Evolutionary conservation across 1,140 invertebrate genomes (phyloP), one percentile per base, ranked within the genome.

Genomic region (Nylanderia fulva): DNA sequence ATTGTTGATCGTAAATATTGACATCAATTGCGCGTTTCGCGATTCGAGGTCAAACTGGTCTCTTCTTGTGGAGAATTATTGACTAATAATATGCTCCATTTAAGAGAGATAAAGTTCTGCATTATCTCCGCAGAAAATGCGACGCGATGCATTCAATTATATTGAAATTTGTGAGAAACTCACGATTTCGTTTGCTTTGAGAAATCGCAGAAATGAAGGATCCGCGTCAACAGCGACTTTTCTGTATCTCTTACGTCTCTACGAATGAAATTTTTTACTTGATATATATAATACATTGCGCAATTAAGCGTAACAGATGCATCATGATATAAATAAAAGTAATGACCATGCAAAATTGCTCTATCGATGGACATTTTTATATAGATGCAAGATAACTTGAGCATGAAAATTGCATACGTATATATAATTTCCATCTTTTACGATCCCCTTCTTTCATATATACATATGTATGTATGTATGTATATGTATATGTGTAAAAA

Each of bases 281-380:
- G 13, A 18, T 48, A 48, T 48, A 18, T 48, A 48, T 48, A 48
- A 48, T 48, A 24, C 36, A 60, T 42, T 29, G 75, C 39, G 60
- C 75, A 66, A 68, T 68, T 79, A 79, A 79, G n/a, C 42, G 72
- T 45, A 27, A 66, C 61, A 5, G 27, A 77, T 52, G 42, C 42
- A 52, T 42, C 29, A 15, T 9, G 61, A 79, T 39, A 68, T 79
- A 66, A 68, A 79, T 64, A 76, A 63, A 52, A n/a, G 11, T 27
- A 18, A 24, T 24, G 18, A 21, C 1, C 29, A 42, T 29, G 42
- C 61, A 48, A 52, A 29, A 36, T 79, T 9, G 5, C 21, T 39
- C 33, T 68, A 33, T 39, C 13, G 21, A 79, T 54, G 27, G 61
- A 18, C 29, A 54, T 39, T 79, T 29, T 79, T 79, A 79, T 79